Evolutionary conservation across 2,888 invertebrate genomes (phyloP), one percentile per base, ranked within the genome.

Genomic region (Rhabditophanes sp.): DNA sequence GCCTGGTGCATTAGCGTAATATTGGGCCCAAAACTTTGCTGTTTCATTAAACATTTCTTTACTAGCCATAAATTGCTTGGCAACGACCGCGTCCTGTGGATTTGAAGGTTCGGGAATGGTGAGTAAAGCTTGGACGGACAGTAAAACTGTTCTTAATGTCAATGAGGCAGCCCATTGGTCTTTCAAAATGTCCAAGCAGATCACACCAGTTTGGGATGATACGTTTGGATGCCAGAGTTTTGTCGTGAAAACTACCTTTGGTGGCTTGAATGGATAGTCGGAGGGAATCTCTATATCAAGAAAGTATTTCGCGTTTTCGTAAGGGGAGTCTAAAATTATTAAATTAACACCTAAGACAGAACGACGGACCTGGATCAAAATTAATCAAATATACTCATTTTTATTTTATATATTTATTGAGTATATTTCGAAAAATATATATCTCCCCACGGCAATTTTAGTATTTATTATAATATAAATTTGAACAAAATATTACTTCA

Each of bases 151-250:
- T 44, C 93, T 75, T 42, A 99, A 71, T 1, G 93, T 96, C 78
- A 96, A 82, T 5, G 96, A 93, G 32, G 96, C 96, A 42, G 96
- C 96, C 72, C 73, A 73, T 46, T 73, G 70, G 48, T 72, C 71
- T 74, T 93, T 93, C 37, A 99, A 73, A 63, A 99, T 96, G 69
- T 99, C 96, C 68, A 96, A 74, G 69, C 96, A 96, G 63, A 96
- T 93, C 30, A 87, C 88, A 21, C 73, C 73, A 1, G 96, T 99
- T 11, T 87, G 90, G 11, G 90, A 90, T 32, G 90, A 90, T 63
- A 99, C 88, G 70, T 99, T 99, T 34, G 96, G 96, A 72, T 99
- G 96, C 96, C 96, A 96, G 67, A 99, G 87, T 73, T 81, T 84
- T 44, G 93, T 96, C 51, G 81, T 75, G 72, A 96, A 99, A 23